phyloP scores from a whole-genome alignment of 2,888 invertebrate genomes.

The Matsumyia berberina region DNA sequence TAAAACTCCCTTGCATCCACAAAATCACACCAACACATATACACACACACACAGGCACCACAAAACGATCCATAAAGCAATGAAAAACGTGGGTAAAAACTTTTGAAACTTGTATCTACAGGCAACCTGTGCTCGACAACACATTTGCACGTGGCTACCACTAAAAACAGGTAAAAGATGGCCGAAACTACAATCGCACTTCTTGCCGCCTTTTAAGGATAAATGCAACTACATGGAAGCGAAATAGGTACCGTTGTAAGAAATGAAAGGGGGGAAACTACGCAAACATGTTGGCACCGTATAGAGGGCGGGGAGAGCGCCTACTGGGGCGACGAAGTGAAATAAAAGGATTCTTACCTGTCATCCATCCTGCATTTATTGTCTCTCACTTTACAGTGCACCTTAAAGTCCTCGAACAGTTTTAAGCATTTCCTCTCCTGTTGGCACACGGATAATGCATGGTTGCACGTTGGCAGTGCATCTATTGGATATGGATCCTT shows the following conservation, averaged over 20 bases:
- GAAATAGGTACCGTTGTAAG: conserved; percentile 32
- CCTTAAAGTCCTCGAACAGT: conserved; percentile 93
- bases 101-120: conserved; percentile 58
- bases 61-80: conserved; percentile 35
- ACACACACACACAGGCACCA: conserved; percentile 1
- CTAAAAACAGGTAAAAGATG: conserved; percentile 46
- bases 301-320: background rate
- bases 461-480: conserved; percentile 95
- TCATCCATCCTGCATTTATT: conserved; percentile 95
- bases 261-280: conserved; percentile 27
- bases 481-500: conserved; percentile 95
- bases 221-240: conserved; percentile 56
- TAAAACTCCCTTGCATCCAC: background rate
- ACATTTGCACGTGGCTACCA: conserved; percentile 47
- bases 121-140: conserved; percentile 56
- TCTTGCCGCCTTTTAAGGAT: conserved; percentile 54
- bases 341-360: conserved; percentile 86
- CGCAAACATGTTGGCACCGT: conserved; percentile 39
- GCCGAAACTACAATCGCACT: conserved; percentile 60
- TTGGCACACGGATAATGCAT: conserved; percentile 93
- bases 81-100: conserved; percentile 46
- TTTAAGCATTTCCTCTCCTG: conserved; percentile 92
- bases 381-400: conserved; percentile 93
- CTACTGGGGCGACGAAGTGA: too few relatives aligned
- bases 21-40: too few relatives aligned